Base-by-base conservation (phyloP, 1,140 invertebrate genomes). In the Sarcophaga bullata region DNA sequence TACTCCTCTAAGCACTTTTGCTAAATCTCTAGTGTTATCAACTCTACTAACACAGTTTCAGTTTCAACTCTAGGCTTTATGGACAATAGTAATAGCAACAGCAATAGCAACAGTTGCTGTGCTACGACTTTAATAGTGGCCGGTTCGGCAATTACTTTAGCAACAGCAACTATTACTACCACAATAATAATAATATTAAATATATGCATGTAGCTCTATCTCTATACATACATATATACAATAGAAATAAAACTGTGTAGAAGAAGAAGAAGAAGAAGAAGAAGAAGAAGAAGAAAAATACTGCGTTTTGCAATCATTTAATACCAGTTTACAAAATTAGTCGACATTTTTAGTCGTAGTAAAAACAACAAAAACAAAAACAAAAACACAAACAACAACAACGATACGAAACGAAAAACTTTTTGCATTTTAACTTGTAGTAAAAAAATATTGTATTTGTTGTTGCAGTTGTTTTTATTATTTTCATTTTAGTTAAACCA, bases 281-380 rank as follows among this genome's bases (percentile, higher is more conserved):
- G 25, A 37, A 37, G n/a, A 62, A n/a, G n/a, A n/a, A n/a, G n/a
- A n/a, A n/a, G n/a, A 13, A 50, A 52, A 78, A 78, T 78, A 78
- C n/a, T 78, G 54, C 80, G 62, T 81, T 81, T 81, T 81, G 80
- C 80, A 81, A 81, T 81, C 80, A 25, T 68, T 81, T 81, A 81
- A 81, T 81, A 81, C 80, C 80, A 81, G 80, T 81, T 81, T 81
- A 81, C 54, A 58, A 62, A 81, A 81, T 81, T 81, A 62, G 47
- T 17, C 62, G 80, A 72, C 46, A 68, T 62, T 80, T 80, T 72
- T 81, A 17, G 46, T 72, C 17, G 62, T 25, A 37, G 25, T 25
- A 72, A n/a, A n/a, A n/a, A 25, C 62, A 47, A 78, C 47, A 50
- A 76, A 49, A 25, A 5, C 17, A 50, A 48, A 78, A 37, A 37